Conservation (phyloP, 2,888 invertebrate species). For the Cephus sareptanus region DNA sequence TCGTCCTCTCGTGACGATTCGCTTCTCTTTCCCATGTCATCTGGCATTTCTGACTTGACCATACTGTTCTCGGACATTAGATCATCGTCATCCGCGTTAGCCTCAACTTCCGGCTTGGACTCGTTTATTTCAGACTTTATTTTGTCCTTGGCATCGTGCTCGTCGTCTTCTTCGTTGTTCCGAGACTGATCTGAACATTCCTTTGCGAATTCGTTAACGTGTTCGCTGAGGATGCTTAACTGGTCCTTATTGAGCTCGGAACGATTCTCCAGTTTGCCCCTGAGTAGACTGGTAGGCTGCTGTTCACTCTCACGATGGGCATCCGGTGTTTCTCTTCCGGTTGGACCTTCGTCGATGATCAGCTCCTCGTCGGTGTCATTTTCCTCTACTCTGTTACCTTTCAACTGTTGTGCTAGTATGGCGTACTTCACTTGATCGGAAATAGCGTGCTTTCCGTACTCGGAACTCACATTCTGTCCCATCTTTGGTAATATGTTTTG, state of each 20-base stretch:
- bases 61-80: slow-evolving; percentile 57
- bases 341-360: slow-evolving; percentile 75
- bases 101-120: slow-evolving; percentile 10
- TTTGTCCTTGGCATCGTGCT: slow-evolving; percentile 43
- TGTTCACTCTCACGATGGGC: slow-evolving; percentile 38
- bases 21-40: slow-evolving; percentile 70
- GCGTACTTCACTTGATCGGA: slow-evolving; percentile 81
- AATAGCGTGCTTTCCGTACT: slow-evolving; percentile 65
- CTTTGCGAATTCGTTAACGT: slow-evolving; percentile 34
- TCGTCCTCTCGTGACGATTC: slow-evolving; percentile 18
- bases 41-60: slow-evolving; percentile 70
- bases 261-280: slow-evolving; percentile 53
- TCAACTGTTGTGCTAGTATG: slow-evolving; percentile 81
- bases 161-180: slow-evolving; percentile 35
- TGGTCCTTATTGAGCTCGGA: slow-evolving; percentile 32
- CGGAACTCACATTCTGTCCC: slow-evolving; percentile 59
- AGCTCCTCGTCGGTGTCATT: slow-evolving; percentile 77
- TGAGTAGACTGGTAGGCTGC: slow-evolving; percentile 48
- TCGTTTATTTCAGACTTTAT: slow-evolving; percentile 1
- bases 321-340: slow-evolving; percentile 26
- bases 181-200: slow-evolving; percentile 38
- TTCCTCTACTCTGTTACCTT: slow-evolving; percentile 69
- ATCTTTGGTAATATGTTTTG: slow-evolving; percentile 44
- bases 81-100: slow-evolving; percentile 21
- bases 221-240: slow-evolving; percentile 32